These are phyloP conservation scores for Lepilemur septentrionalis DNA, from an alignment of 2,797 vertebrate species.

Conservation along the genomic window DNA sequence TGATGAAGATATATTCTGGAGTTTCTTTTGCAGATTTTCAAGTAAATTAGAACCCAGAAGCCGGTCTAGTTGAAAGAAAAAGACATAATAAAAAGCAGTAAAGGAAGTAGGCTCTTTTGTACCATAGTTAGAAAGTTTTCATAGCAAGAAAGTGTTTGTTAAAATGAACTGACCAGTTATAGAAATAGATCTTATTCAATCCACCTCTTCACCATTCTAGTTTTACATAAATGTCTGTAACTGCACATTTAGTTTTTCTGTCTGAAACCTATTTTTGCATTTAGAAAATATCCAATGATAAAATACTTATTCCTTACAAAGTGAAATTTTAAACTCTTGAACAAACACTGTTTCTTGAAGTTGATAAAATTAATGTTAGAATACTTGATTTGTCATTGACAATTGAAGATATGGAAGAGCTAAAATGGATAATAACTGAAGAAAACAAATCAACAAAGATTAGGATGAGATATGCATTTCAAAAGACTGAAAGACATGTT, in stretches of 20 bases:
- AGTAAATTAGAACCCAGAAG: background rate
- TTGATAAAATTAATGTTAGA: background rate
- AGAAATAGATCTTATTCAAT: background rate
- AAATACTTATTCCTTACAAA: background rate
- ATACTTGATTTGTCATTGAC: background rate
- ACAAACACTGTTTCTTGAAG: background rate
- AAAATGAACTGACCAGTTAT: background rate
- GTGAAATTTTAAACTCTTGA: background rate
- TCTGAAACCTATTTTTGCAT: background rate
- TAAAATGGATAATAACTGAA: background rate
- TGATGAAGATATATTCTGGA: background rate
- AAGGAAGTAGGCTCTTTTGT: background rate
- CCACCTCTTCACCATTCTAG: background rate
- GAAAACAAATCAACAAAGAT: background rate
- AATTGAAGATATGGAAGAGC: background rate
- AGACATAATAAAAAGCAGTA: background rate
- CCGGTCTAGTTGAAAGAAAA: background rate
- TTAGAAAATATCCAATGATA: background rate
- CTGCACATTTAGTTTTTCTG: background rate
- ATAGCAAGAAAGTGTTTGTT: background rate
- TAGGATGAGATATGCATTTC: background rate
- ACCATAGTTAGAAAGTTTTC: background rate
- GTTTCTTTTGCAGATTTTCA: conserved; percentile 14
- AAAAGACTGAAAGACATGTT: background rate
- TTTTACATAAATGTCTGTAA: background rate